Conservation (phyloP, 2,113 vertebrate genomes). For the Poecilia latipinna region DNA sequence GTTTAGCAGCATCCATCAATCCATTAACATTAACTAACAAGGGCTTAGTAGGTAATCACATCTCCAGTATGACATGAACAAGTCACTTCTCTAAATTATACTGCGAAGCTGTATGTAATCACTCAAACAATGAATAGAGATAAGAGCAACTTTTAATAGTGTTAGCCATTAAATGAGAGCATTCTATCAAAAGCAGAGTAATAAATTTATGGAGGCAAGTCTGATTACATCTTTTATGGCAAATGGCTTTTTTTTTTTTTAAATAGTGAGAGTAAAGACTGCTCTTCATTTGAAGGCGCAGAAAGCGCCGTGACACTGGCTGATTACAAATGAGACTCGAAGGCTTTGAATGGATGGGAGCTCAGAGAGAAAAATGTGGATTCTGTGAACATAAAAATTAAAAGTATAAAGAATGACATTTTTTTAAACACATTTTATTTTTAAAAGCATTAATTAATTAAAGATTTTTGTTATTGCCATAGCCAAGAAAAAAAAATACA, state of each 20-base stretch:
- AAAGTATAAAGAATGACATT: not conserved
- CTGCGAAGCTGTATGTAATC: not conserved
- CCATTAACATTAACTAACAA: not conserved
- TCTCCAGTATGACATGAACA: constrained; percentile 12
- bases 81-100: constrained; percentile 1
- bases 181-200: constrained; percentile 1
- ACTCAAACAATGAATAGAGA: constrained; percentile 2
- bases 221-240: constrained; percentile 39
- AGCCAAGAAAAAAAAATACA: not conserved
- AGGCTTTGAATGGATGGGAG: not conserved
- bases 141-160: constrained; percentile 9
- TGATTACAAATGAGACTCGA: not conserved
- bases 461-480: not conserved
- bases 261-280: constrained; percentile 17
- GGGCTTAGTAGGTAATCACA: constrained; percentile 1
- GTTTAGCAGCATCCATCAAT: not conserved
- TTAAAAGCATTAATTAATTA: not conserved
- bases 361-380: not conserved
- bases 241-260: not conserved
- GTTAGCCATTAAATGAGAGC: not conserved
- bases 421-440: not conserved
- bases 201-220: constrained; percentile 14
- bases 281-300: constrained; percentile 15
- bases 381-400: not conserved
- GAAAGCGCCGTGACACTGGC: constrained; percentile 5